Conservation (phyloP, 2,888 invertebrate species). For the Cryptocephalus moraei region DNA sequence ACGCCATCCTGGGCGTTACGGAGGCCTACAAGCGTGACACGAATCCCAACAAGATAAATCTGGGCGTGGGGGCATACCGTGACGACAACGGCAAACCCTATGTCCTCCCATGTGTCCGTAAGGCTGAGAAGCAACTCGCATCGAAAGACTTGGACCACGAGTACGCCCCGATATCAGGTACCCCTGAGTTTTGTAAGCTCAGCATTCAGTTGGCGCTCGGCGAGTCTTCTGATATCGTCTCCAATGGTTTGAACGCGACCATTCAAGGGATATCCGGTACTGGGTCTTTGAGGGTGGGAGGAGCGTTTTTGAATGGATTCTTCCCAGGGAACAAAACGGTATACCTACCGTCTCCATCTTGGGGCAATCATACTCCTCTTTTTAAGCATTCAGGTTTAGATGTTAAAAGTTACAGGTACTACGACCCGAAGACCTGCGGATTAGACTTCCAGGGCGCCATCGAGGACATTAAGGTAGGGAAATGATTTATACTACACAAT, state of each 20-base stretch:
- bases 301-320: conserved; percentile 75
- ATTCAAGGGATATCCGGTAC: conserved; percentile 94
- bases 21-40: conserved; percentile 90
- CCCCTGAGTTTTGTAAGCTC: conserved; percentile 72
- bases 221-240: conserved; percentile 55
- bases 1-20: conserved; percentile 93
- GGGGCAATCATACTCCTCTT: conserved; percentile 97
- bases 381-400: conserved; percentile 80
- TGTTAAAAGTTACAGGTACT: conserved; percentile 87
- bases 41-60: conserved; percentile 90
- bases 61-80: conserved; percentile 94
- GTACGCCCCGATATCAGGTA: conserved; percentile 87
- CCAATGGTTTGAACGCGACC: conserved; percentile 59
- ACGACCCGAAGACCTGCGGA: conserved; percentile 85
- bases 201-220: conserved; percentile 85
- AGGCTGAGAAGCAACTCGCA: conserved; percentile 71
- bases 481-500: not conserved
- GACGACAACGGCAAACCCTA: conserved; percentile 96
- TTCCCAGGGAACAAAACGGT: conserved; percentile 71
- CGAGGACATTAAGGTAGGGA: conserved; percentile 75
- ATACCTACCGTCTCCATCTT: conserved; percentile 87
- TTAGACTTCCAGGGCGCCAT: conserved; percentile 84
- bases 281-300: conserved; percentile 89
- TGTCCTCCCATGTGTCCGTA: conserved; percentile 78
- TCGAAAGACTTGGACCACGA: conserved; percentile 76